Base-by-base conservation (phyloP, 2,888 invertebrate species). In the Drymonia ruficornis region DNA sequence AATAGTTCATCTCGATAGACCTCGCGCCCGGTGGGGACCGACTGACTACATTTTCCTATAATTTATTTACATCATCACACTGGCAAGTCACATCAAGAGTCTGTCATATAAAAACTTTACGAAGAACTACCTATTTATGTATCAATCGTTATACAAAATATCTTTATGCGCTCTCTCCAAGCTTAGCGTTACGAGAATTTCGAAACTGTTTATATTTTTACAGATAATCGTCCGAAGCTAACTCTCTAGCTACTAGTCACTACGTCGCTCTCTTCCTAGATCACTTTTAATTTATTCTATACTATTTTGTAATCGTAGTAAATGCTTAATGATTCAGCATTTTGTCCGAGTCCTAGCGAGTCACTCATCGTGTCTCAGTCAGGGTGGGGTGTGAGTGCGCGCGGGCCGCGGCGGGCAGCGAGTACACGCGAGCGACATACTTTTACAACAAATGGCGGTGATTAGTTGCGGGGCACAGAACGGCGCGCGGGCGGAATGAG, bases 101-200 rank as follows among this genome's bases (percentile, higher is more conserved):
- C 83, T 83, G 86, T 87, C 83, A 86, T 89, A 88, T 91, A 90
- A 89, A 90, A 89, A 88, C 83, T 83, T 87, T 86, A 87, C 80
- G 82, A 86, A 89, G 84, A 81, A 72, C 79, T 88, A 88, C 63
- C 80, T 87, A 87, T 78, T 64, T 67, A 85, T 78, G 75, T 86
- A 84, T 86, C 81, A 85, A 87, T 89, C 83, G 86, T 89, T 90
- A 91, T 91, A 91, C 87, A 91, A 91, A 91, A 91, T 90, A 91
- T 87, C 76, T 86, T 85, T 82, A 81, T 78, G 78, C 78, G 81
- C 78, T 89, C 84, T 88, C 83, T 86, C 80, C 76, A 84, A 85
- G 86, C 81, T 84, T 84, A 85, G 78, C 77, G 65, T 80, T 83
- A 83, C 70, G 78, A 83, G 70, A 80, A 78, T 83, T 81, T 76